Percentiles rank a stretch among this genome's conserved stretches.
Evolutionary conservation across 2,113 vertebrate genomes (phyloP).

Genomic region (Gopherus flavomarginatus): DNA sequence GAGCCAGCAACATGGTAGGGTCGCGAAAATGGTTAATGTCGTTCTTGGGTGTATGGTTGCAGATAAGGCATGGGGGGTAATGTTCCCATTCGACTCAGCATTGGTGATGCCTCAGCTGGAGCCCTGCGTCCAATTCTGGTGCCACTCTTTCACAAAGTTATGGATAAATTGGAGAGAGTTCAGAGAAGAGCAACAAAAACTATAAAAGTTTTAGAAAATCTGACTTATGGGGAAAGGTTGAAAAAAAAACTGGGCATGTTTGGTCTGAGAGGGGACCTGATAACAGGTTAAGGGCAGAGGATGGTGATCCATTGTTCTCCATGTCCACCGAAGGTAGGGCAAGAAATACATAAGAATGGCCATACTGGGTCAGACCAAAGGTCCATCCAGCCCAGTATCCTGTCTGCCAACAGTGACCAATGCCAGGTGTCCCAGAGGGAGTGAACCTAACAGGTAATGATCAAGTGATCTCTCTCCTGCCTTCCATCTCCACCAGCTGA

Average conservation of each 20-base stretch:
- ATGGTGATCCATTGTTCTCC: neutral
- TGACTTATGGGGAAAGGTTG: neutral
- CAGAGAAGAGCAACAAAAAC: neutral
- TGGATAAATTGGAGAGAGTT: neutral
- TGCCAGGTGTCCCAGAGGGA: too few relatives aligned
- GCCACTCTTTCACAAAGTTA: neutral
- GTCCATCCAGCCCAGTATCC: too few relatives aligned
- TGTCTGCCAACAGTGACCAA: too few relatives aligned
- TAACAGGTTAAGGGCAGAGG: neutral
- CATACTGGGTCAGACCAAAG: too few relatives aligned
- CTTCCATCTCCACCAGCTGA: too few relatives aligned
- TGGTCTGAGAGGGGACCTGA: neutral
- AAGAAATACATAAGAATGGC: neutral
- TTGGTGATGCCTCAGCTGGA: neutral
- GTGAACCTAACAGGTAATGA: too few relatives aligned
- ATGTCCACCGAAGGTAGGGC: neutral
- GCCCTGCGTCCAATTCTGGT: neutral
- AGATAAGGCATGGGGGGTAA: neutral
- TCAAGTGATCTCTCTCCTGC: too few relatives aligned
- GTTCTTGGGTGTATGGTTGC: neutral
- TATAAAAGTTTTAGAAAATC: neutral
- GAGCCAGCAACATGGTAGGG: neutral
- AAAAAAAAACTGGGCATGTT: neutral
- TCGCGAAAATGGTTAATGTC: neutral
- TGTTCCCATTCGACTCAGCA: neutral